Evolutionary conservation across 1,140 invertebrate species (phyloP), one percentile per base, ranked within the genome.

Genomic region (Odontomachus brunneus): DNA sequence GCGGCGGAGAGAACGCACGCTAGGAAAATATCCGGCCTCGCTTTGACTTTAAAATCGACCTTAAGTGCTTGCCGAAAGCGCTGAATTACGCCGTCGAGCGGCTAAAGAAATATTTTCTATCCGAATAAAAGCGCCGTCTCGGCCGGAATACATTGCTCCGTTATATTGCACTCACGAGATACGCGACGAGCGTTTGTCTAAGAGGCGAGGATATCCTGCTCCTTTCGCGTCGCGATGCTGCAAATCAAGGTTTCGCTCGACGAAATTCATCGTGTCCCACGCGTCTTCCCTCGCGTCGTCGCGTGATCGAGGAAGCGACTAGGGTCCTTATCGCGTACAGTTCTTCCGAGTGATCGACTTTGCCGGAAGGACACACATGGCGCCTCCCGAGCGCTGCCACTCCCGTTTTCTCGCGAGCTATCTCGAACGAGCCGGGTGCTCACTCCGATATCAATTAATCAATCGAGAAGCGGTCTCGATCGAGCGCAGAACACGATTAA

Each of bases 21-120:
- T 24, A 76, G 29, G 19, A 33, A 76, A 76, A 76, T 76, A 76
- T 66, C 26, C 60, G 19, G 19, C 33, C 74, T 76, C 53, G 26
- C 60, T 76, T 76, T 66, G 44, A 76, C 48, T 76, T 76, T 76
- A 76, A 76, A 76, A 76, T 76, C 48, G 26, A 76, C 15, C 26
- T 76, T 66, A 66, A 76, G 60, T 76, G 48, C 60, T 76, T 76
- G 60, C 60, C 29, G 60, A 76, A 53, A 76, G 74, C 57, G 48
- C 38, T 76, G 48, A 66, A 76, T 76, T 66, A 66, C 26, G 60
- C 29, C 51, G 74, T 66, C 60, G 12, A 15, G 9, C 29, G 15
- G 15, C 60, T 66, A 11, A 66, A 66, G 48, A 76, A 76, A 53
- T 76, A 76, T 76, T 76, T 76, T 53, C 29, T 4, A 5, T 65